phyloP scores from a whole-genome alignment of 2,797 vertebrate genomes.

The Myotis pilosus region DNA sequence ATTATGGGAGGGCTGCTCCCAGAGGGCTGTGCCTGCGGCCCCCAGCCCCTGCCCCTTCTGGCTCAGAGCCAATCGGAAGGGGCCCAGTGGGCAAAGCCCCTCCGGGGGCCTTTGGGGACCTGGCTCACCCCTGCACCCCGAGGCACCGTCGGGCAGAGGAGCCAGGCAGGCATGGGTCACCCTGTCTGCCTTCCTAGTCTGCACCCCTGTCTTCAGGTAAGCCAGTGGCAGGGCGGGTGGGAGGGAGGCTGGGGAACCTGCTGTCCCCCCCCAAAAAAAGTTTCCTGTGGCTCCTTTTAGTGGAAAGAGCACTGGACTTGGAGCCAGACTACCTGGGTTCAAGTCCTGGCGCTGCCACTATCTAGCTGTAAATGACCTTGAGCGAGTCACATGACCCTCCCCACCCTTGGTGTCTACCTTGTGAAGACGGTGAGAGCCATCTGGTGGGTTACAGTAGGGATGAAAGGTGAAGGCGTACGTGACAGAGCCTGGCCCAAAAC shows the following conservation, averaged over 20 bases:
- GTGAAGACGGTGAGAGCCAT: neutral
- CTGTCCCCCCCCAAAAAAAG: neutral
- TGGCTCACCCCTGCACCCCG: conserved; percentile 6
- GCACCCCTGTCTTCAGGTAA: conserved; percentile 62
- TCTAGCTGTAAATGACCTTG: neutral
- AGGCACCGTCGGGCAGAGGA: conserved; percentile 37
- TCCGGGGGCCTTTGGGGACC: neutral
- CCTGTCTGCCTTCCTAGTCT: conserved; percentile 15
- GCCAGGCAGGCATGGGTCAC: neutral
- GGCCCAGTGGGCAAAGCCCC: neutral
- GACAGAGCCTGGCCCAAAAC: neutral
- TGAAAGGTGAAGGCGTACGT: neutral
- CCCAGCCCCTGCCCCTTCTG: neutral
- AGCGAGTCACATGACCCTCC: fast-evolving
- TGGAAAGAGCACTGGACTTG: conserved; percentile 46
- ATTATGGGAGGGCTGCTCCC: neutral
- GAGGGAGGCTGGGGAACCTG: neutral
- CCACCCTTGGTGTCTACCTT: neutral
- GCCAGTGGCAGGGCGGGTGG: neutral
- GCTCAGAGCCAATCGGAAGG: neutral
- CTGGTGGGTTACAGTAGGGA: neutral
- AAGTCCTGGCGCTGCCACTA: conserved; percentile 54
- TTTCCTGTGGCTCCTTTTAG: neutral
- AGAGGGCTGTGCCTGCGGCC: neutral
- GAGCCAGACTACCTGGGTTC: conserved; percentile 61